Percentiles rank a stretch among this genome's conserved stretches.
These are phyloP conservation scores for Ploceus nigricollis DNA, from an alignment of 2,113 vertebrate genomes.

Conservation along the genomic window DNA sequence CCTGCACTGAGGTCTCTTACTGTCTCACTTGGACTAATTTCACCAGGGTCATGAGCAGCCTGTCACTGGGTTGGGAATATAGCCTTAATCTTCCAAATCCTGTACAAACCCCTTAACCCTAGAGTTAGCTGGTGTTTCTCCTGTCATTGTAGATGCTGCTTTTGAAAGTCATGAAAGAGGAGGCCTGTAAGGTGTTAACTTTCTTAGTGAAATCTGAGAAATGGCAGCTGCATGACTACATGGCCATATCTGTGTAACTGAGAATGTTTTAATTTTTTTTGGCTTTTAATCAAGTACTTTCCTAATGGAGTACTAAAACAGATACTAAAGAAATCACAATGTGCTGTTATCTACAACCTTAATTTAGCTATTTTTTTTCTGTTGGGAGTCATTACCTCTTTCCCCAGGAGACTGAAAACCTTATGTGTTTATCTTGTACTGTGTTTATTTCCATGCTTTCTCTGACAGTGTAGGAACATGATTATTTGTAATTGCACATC, in stretches of 20 bases:
- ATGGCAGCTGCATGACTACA: not conserved
- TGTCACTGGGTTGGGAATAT: not conserved
- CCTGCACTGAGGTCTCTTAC: no score
- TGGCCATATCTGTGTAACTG: not conserved
- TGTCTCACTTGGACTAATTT: no score
- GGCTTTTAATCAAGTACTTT: not conserved
- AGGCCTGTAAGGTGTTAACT: not conserved
- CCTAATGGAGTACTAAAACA: not conserved
- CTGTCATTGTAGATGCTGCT: not conserved
- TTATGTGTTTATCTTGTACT: not conserved
- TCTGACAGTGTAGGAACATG: not conserved
- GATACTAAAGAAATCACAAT: not conserved
- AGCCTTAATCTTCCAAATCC: not conserved
- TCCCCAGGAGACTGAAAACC: not conserved
- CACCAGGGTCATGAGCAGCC: not conserved
- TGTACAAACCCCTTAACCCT: not conserved
- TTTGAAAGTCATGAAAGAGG: not conserved
- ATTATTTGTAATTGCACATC: not conserved
- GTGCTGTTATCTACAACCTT: not conserved
- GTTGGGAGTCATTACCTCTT: not conserved
- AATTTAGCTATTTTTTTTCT: not conserved
- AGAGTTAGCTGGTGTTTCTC: not conserved
- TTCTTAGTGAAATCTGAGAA: not conserved
- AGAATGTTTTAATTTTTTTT: not conserved
- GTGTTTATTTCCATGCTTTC: constrained; percentile 21